phyloP scores from a whole-genome alignment of 37 sponge, comb jelly and placozoan species.

The Eunapius fragilis region DNA sequence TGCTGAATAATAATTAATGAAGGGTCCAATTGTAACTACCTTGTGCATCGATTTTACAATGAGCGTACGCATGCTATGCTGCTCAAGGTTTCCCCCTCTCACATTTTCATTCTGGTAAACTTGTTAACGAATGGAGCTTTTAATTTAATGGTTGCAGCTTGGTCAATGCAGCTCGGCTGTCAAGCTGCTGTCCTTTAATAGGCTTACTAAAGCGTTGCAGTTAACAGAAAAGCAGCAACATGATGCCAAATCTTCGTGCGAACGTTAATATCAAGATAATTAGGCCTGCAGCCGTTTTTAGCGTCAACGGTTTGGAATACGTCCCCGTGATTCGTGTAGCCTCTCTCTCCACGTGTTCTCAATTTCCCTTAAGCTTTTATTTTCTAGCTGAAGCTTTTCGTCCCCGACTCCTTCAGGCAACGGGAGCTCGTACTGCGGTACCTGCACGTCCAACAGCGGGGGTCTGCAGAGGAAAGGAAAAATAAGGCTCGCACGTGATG shows the following conservation, averaged over 20 bases:
- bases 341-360: slow-evolving; percentile 74
- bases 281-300: not conserved
- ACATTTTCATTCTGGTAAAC: too few species aligned
- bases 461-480: slow-evolving; percentile 6
- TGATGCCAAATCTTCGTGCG: too few species aligned
- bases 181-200: too few species aligned
- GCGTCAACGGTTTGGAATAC: not conserved
- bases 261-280: not conserved
- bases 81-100: too few species aligned
- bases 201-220: too few species aligned
- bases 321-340: slow-evolving; percentile 23
- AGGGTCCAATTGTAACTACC: too few species aligned
- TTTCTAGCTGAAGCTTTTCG: slow-evolving; percentile 47
- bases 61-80: too few species aligned
- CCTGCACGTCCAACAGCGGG: slow-evolving; percentile 42
- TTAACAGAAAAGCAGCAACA: not conserved
- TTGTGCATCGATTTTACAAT: too few species aligned
- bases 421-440: slow-evolving; percentile 72
- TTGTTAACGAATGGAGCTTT: too few species aligned
- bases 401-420: slow-evolving; percentile 76
- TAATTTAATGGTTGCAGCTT: too few species aligned
- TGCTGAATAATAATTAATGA: too few species aligned
- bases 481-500: not conserved
- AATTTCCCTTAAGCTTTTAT: slow-evolving; percentile 49
- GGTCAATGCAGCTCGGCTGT: too few species aligned